Percentiles rank a stretch among this genome's conserved stretches.
Evolutionary conservation across 2,888 invertebrate species (phyloP).

Genomic region (Oasisia sp.): DNA sequence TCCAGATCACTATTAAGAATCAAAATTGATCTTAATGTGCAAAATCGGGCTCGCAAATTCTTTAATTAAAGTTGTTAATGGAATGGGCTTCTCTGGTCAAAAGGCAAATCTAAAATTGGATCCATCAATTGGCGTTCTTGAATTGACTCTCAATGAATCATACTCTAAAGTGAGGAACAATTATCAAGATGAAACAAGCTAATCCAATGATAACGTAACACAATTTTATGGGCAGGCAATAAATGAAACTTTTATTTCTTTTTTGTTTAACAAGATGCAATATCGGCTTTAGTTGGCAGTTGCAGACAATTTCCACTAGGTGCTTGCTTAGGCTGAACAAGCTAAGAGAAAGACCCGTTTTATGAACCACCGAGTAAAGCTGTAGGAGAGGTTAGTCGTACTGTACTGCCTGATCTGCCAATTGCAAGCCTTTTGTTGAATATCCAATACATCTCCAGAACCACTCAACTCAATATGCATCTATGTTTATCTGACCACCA

Average conservation of each 20-base stretch:
- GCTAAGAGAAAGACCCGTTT: constrained; percentile 8
- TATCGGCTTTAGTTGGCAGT: not conserved
- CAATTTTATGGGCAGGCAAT: constrained; percentile 10
- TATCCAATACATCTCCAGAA: not conserved
- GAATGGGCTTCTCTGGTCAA: too few relatives aligned
- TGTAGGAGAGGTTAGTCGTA: not conserved
- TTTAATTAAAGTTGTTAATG: too few relatives aligned
- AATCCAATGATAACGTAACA: not conserved
- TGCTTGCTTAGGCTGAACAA: not conserved
- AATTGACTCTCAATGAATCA: too few relatives aligned
- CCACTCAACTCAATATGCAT: not conserved
- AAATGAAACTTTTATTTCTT: constrained; percentile 12
- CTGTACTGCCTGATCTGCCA: not conserved
- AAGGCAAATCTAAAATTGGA: too few relatives aligned
- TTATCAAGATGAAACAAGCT: too few relatives aligned
- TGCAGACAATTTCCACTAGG: not conserved
- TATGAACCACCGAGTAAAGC: constrained; percentile 6
- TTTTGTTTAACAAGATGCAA: not conserved
- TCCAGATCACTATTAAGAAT: too few relatives aligned
- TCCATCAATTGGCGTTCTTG: too few relatives aligned
- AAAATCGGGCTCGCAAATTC: too few relatives aligned
- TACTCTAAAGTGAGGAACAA: too few relatives aligned
- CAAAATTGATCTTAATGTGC: too few relatives aligned
- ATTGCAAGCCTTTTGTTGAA: not conserved
- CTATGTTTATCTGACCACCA: not conserved